Percentiles rank a stretch among this genome's conserved stretches.
These are phyloP conservation scores for Samia ricini DNA, from an alignment of 1,140 invertebrate genomes.

Conservation along the genomic window DNA sequence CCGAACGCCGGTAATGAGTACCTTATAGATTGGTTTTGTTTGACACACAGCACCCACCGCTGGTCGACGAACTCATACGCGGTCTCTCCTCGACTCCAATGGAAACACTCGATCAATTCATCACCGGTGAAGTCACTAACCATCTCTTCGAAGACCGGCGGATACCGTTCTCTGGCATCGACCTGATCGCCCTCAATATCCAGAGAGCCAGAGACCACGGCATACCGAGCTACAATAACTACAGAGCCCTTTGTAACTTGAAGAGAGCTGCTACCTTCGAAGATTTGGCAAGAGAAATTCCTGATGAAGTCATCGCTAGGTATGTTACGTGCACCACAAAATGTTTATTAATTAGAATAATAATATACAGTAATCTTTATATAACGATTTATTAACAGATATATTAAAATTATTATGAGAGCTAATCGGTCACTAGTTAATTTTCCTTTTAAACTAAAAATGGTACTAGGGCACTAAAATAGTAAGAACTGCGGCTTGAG, in stretches of 20 bases:
- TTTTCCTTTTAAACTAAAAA: too few relatives aligned
- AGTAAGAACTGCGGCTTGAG: neutral
- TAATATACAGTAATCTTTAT: too few relatives aligned
- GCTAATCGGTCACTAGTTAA: too few relatives aligned
- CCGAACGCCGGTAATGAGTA: neutral
- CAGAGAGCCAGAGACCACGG: constrained; percentile 92
- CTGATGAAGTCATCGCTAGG: constrained; percentile 88
- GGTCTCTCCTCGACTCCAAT: constrained; percentile 94
- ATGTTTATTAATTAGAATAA: neutral
- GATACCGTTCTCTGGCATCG: constrained; percentile 91
- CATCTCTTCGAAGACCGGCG: constrained; percentile 93
- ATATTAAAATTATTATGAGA: too few relatives aligned
- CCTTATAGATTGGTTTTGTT: neutral
- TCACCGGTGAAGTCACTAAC: constrained; percentile 96
- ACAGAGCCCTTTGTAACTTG: constrained; percentile 90
- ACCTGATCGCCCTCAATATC: constrained; percentile 90
- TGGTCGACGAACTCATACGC: constrained; percentile 92
- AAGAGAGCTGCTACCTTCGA: constrained; percentile 88
- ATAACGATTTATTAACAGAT: too few relatives aligned
- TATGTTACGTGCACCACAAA: constrained; percentile 23
- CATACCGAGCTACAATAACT: constrained; percentile 91
- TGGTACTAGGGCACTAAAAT: neutral
- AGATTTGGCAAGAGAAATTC: constrained; percentile 89
- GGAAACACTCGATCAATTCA: constrained; percentile 96
- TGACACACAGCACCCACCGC: constrained; percentile 79